Evolutionary conservation across 2,113 vertebrate genomes (phyloP), one percentile per base, ranked within the genome.

Genomic region (Eclectus roratus): DNA sequence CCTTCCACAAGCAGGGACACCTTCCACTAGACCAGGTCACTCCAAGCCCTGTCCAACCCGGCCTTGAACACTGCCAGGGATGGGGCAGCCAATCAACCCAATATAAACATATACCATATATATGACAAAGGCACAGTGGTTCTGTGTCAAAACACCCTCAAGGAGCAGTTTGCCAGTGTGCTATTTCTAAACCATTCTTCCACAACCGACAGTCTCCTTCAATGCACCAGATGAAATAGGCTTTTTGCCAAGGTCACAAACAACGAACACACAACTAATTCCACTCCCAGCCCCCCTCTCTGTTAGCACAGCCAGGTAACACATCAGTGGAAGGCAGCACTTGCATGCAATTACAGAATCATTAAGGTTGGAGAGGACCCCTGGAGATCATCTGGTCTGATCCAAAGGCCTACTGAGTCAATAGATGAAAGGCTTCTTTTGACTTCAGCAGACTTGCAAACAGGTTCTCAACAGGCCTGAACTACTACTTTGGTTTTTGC

Each of bases 211-310:
- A 10, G 6, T 12, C 53, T 9, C 13, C 44, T 65, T 29, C 79
- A 41, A 19, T 2, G 20, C 61, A 21, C 17, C 29, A 33, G 14
- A 12, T 44, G 23, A 65, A 84, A 64, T 3, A 7, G 43, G 24
- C 1, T 18, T 70, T 80, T 55, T 63, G 60, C 56, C 93, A 87
- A 86, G 63, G 80, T 68, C 70, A 68, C 56, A 21, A 35, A 29
- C 33, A 17, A 50, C 0, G 5, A 60, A 41, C 23, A 39, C 1
- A 3, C 1, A 3, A n/a, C 73, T 52, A 56, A 68, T 17, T 43
- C 50, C n/a, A 3, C 37, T 43, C 9, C 33, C 83, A 35, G 24
- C 4, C 4, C 5, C 61, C 1, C 52, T 4, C 25, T 10, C 7
- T 46, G 64, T 37, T 5, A 58, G 72, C 76, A 31, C 44, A 46